Evolutionary conservation across 2,797 vertebrate species (phyloP).

Genomic region (Australoheros facetus): DNA sequence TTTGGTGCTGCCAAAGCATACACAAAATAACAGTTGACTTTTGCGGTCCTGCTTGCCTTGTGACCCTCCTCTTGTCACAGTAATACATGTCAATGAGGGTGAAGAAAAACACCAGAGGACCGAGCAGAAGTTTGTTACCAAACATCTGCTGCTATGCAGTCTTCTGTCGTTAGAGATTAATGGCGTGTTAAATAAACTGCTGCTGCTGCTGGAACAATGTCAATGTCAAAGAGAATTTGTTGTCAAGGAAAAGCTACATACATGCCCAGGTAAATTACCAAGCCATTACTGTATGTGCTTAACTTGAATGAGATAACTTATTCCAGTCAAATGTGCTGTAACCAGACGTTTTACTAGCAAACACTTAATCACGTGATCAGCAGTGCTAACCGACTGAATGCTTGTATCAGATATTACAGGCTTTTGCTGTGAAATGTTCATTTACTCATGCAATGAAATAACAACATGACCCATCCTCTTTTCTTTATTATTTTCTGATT

Average conservation of each 20-base stretch:
- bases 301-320: conserved; percentile 55
- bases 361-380: conserved; percentile 40
- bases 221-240: conserved; percentile 77
- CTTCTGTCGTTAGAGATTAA: conserved; percentile 82
- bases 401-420: conserved; percentile 58
- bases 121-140: conserved; percentile 75
- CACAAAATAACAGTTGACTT: conserved; percentile 28
- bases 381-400: conserved; percentile 17
- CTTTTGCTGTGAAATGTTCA: conserved; percentile 62
- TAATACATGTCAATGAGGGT: conserved; percentile 69
- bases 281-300: conserved; percentile 67
- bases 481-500: conserved; percentile 30
- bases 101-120: conserved; percentile 61
- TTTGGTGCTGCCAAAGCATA: conserved; percentile 12
- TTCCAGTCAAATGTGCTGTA: conserved; percentile 57
- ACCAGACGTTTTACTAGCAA: conserved; percentile 45
- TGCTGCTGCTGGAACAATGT: conserved; percentile 73
- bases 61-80: conserved; percentile 55
- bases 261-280: conserved; percentile 63
- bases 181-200: conserved; percentile 79
- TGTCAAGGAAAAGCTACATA: conserved; percentile 63
- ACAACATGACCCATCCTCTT: conserved; percentile 45
- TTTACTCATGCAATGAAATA: conserved; percentile 59
- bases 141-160: conserved; percentile 79
- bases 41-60: conserved; percentile 26